Evolutionary conservation across 64 coral and sea anemone species (phyloP).

Genomic region (Porites australiensis): DNA sequence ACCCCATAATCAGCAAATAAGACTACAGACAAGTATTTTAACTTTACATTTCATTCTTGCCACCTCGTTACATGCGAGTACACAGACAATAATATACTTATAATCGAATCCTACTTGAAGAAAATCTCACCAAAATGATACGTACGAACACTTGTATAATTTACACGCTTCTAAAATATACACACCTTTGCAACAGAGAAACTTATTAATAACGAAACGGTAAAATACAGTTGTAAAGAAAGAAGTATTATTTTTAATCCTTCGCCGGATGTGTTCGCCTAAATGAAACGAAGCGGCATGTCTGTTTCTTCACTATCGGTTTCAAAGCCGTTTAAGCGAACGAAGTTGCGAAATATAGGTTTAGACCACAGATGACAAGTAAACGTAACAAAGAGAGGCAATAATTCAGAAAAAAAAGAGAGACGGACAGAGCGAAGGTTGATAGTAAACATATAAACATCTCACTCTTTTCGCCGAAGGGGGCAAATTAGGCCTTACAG

Average conservation of each 20-base stretch:
- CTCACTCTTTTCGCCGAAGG: neutral
- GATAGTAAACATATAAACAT: constrained; percentile 7
- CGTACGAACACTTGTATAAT: no score
- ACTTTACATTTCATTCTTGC: no score
- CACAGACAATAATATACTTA: no score
- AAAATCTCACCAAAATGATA: no score
- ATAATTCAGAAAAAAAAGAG: neutral
- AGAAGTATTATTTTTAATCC: neutral
- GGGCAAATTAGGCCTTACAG: neutral
- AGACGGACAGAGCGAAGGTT: neutral
- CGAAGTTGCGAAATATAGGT: neutral
- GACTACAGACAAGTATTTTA: no score
- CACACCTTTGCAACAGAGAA: neutral
- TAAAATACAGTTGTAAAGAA: neutral
- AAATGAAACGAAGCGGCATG: no score
- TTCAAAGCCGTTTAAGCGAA: neutral
- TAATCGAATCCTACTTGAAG: no score
- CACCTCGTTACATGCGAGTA: no score
- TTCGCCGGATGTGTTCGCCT: neutral
- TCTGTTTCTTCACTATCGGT: neutral
- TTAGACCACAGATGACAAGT: neutral
- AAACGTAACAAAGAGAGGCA: neutral
- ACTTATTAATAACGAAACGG: neutral
- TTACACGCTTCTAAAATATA: neutral
- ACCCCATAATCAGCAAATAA: neutral